Evolutionary conservation across 2,888 invertebrate genomes (phyloP), one percentile per base, ranked within the genome.

Genomic region (Aradus depressus): DNA sequence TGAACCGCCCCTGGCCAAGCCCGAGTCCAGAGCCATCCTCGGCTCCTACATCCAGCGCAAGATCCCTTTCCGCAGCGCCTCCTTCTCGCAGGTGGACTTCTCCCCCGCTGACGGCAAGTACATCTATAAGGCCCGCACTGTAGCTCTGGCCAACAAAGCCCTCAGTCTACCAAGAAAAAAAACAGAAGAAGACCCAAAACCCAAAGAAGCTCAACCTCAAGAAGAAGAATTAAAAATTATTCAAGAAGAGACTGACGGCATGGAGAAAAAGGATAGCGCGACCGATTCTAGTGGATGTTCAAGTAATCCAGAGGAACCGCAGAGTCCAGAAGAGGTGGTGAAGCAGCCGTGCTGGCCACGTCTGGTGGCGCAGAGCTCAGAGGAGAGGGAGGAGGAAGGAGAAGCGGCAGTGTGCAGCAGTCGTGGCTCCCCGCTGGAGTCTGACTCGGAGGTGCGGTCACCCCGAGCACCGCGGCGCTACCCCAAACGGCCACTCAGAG

Each of bases 81-180:
- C 89, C 5, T 89, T 90, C 64, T 87, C 89, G 1, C 87, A 89
- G 68, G 85, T 85, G 55, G 88, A 89, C 66, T 83, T 80, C 62
- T 72, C 72, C 8, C 72, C 78, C 1, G 77, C 77, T 48, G 79
- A 79, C 57, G 73, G 74, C 38, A 77, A 77, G 61, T 77, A 77
- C 62, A 68, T 73, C 25, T 68, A 74, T 6, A 50, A 48, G 39
- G 50, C 52, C 18, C 43, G 57, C 8, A 41, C 42, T 28, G 37
- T 42, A 34, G 52, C 55, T 18, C 28, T 51, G n/a, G 42, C 50
- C 4, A 42, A 51, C 14, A 48, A 53, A 18, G 49, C 55, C 16
- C 41, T 51, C 23, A 56, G 62, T 4, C 58, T 63, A 16, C 64
- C 63, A 19, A 57, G 60, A 34, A 62, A 60, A 47, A 58, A 57